These are phyloP conservation scores for Rachycentron canadum DNA, from an alignment of 2,797 vertebrate species.

Conservation along the genomic window DNA sequence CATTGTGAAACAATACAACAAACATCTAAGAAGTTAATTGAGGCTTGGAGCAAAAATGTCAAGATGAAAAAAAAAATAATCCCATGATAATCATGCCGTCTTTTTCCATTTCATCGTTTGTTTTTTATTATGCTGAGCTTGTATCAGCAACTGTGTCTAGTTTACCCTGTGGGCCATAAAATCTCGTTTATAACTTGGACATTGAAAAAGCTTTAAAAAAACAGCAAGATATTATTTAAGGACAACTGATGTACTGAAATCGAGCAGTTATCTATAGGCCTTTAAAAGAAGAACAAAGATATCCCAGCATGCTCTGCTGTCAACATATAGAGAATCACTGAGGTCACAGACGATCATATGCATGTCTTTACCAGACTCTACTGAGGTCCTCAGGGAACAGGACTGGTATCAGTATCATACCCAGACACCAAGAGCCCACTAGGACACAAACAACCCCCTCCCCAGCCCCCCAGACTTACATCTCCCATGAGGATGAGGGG, in stretches of 20 bases:
- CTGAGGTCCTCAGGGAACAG: conserved; percentile 44
- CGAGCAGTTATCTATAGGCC: neutral
- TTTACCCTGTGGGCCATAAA: neutral
- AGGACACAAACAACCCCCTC: conserved; percentile 5
- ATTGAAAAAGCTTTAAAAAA: conserved; percentile 5
- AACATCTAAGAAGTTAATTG: neutral
- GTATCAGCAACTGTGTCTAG: conserved; percentile 8
- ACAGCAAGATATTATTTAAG: neutral
- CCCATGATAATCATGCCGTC: conserved; percentile 31
- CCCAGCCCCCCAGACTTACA: neutral
- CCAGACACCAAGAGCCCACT: conserved; percentile 50
- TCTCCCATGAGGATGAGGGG: conserved; percentile 13
- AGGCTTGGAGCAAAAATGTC: neutral
- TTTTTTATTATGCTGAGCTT: conserved; percentile 39
- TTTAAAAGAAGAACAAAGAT: conserved; percentile 25
- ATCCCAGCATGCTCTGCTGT: conserved; percentile 22
- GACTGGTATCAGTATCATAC: conserved; percentile 48
- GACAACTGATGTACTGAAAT: neutral
- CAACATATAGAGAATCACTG: conserved; percentile 25
- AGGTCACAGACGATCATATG: conserved; percentile 28
- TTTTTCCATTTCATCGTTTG: conserved; percentile 7
- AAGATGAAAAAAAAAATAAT: neutral
- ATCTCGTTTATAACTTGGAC: conserved; percentile 28
- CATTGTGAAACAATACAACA: neutral
- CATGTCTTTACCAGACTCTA: conserved; percentile 24